Conservation (phyloP, 2,888 invertebrate species). For the Hirtodrosophila confusa region DNA sequence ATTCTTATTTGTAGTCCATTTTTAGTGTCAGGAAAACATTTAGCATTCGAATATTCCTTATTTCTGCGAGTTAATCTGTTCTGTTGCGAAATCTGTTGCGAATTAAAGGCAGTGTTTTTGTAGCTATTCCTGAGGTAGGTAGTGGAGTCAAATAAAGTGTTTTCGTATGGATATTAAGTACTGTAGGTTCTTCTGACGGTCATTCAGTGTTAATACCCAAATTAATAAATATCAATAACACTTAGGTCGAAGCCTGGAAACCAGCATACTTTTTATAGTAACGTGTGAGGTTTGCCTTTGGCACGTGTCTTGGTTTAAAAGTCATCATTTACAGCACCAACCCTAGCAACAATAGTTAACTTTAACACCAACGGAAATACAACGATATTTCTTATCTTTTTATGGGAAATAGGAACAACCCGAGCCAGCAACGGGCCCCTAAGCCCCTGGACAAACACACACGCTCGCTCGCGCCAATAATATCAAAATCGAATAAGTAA, state of each 20-base stretch:
- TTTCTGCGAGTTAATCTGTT: too few relatives aligned
- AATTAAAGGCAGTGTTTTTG: too few relatives aligned
- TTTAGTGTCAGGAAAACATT: too few relatives aligned
- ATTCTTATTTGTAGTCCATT: too few relatives aligned
- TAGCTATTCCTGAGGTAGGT: too few relatives aligned
- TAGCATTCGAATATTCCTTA: too few relatives aligned
- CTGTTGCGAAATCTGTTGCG: too few relatives aligned
- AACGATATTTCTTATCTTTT: constrained; percentile 57
- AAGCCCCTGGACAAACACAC: constrained; percentile 57
- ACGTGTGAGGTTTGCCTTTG: neutral
- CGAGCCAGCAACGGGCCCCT: constrained; percentile 36
- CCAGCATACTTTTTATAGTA: constrained; percentile 5
- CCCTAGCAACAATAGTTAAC: constrained; percentile 29
- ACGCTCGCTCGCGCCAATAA: constrained; percentile 61
- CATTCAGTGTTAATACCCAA: neutral
- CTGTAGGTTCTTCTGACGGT: too few relatives aligned
- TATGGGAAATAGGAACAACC: constrained; percentile 42
- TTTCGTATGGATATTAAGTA: too few relatives aligned
- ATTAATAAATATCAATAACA: neutral
- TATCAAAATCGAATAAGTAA: constrained; percentile 73
- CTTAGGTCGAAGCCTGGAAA: neutral
- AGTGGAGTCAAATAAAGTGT: too few relatives aligned
- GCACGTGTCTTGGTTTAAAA: constrained; percentile 52
- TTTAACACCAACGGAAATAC: constrained; percentile 27
- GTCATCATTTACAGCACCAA: constrained; percentile 33